These are phyloP conservation scores for Trimorus sp. DNA, from an alignment of 2,888 invertebrate genomes.

Conservation along the genomic window DNA sequence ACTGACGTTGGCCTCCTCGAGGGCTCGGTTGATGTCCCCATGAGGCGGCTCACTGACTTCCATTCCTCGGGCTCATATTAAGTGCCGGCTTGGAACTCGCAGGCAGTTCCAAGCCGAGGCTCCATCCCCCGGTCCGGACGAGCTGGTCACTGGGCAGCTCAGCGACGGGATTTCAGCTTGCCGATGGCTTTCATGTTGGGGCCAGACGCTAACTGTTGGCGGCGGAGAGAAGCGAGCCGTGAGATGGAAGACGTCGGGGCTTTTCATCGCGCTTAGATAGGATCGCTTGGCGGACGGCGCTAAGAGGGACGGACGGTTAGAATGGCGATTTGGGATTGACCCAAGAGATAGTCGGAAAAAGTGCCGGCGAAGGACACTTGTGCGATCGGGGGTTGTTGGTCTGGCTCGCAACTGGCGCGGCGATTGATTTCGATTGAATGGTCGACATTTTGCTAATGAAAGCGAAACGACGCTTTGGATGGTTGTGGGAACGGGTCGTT, in stretches of 20 bases:
- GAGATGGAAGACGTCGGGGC: slow-evolving; percentile 4
- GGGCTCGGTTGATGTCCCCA: slow-evolving; percentile 70
- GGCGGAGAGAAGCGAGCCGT: slow-evolving; percentile 9
- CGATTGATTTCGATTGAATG: too few species aligned
- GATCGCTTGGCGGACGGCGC: too few species aligned
- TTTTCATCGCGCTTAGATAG: too few species aligned
- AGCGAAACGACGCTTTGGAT: too few species aligned
- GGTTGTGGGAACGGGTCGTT: too few species aligned
- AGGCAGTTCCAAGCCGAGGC: slow-evolving; percentile 50
- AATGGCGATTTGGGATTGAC: too few species aligned
- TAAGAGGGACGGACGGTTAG: too few species aligned
- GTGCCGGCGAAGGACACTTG: too few species aligned
- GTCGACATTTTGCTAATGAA: too few species aligned
- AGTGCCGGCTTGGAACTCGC: slow-evolving; percentile 46
- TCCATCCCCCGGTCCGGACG: slow-evolving; percentile 2
- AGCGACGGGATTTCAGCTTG: slow-evolving; percentile 37
- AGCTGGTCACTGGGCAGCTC: slow-evolving; percentile 22
- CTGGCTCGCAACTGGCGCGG: too few species aligned
- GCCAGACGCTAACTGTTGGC: slow-evolving; percentile 38
- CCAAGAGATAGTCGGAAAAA: too few species aligned
- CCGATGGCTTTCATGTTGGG: slow-evolving; percentile 55
- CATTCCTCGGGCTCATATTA: slow-evolving; percentile 72
- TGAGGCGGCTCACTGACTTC: slow-evolving; percentile 74
- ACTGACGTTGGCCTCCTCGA: slow-evolving; percentile 58
- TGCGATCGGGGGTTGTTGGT: too few species aligned